Evolutionary conservation across 2,888 invertebrate genomes (phyloP).

Genomic region (Sussaba pulchella): DNA sequence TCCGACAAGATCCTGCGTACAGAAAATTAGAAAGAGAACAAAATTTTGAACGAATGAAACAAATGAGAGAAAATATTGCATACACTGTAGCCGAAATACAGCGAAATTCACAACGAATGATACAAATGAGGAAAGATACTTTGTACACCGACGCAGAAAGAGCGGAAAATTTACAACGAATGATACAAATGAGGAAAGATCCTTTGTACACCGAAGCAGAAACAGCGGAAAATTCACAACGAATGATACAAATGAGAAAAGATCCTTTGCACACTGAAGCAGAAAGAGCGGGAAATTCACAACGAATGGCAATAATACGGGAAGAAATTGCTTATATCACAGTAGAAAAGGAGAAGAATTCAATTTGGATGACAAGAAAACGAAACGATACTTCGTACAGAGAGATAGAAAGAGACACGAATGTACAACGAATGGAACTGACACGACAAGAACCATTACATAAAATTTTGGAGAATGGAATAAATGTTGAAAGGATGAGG

Average conservation of each 20-base stretch:
- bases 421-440: conserved; percentile 8
- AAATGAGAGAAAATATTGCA: not conserved
- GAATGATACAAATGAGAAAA: not conserved
- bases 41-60: not conserved
- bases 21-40: conserved; percentile 5
- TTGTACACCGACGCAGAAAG: not conserved
- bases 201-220: not conserved
- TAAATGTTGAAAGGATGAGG: not conserved
- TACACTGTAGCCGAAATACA: not conserved
- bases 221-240: not conserved
- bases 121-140: not conserved
- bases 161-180: not conserved
- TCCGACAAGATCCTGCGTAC: not conserved
- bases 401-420: not conserved
- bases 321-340: not conserved
- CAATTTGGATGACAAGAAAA: not conserved
- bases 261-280: not conserved
- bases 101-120: conserved; percentile 1
- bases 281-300: not conserved
- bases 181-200: not conserved
- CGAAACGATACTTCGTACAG: conserved; percentile 8
- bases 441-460: conserved; percentile 11
- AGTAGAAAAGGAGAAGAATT: conserved; percentile 13
- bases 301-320: not conserved
- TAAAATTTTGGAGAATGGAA: not conserved